A percentile compares a stretch with the other conserved stretches of the same genome.
Evolutionary conservation across 2,113 vertebrate genomes (phyloP).

Genomic region (Ochotona princeps): DNA sequence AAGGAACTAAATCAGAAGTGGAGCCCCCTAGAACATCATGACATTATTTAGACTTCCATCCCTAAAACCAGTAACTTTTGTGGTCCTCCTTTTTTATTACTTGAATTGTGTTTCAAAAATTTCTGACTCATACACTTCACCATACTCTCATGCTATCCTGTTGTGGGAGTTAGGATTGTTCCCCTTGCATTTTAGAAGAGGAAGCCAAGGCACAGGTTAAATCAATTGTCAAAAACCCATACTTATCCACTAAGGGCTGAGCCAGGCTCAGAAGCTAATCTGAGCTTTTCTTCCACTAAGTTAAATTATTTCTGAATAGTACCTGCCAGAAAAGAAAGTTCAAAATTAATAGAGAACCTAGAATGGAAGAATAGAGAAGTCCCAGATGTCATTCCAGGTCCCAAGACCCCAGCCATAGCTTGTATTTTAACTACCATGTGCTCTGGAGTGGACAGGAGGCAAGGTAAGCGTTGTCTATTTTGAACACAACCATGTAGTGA

Average conservation of each 20-base stretch:
- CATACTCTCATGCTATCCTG: background rate
- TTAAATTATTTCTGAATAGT: background rate
- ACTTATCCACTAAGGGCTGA: background rate
- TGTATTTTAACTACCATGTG: background rate
- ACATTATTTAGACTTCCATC: background rate
- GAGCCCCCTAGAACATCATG: background rate
- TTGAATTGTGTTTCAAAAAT: conserved; percentile 14
- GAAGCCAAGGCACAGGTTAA: background rate
- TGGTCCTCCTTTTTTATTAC: background rate
- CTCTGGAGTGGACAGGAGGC: background rate
- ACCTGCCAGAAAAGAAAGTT: background rate
- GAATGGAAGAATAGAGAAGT: background rate
- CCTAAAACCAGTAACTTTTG: background rate
- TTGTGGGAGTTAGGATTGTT: background rate
- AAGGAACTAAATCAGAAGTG: background rate
- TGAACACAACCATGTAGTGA: background rate
- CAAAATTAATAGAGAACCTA: background rate
- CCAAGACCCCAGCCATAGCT: background rate
- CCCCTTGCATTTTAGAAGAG: background rate
- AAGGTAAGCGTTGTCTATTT: background rate
- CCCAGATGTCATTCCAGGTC: background rate
- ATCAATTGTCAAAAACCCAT: background rate
- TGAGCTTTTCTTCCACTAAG: background rate
- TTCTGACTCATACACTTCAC: background rate
- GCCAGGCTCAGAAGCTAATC: background rate